Conservation (phyloP, 2,888 invertebrate genomes). For the Byasa hedistus region DNA sequence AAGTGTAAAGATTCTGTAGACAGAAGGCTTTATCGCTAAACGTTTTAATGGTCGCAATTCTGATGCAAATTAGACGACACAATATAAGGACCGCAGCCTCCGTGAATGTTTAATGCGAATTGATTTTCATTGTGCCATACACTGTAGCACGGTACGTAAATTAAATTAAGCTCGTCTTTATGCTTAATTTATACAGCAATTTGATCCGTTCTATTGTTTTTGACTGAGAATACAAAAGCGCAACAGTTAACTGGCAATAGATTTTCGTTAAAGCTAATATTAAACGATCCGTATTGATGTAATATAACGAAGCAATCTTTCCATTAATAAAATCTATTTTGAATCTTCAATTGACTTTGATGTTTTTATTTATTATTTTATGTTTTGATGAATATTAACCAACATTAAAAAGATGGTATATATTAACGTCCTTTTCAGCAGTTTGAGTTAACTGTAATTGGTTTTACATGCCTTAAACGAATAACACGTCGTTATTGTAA, state of each 20-base stretch:
- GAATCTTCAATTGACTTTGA: too few species aligned
- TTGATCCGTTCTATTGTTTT: constrained; percentile 15
- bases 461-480: too few species aligned
- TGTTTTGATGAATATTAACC: too few species aligned
- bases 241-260: background rate
- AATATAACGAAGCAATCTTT: background rate
- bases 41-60: constrained; percentile 26
- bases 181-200: constrained; percentile 17
- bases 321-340: too few species aligned
- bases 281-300: background rate
- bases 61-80: constrained; percentile 31
- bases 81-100: constrained; percentile 29
- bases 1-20: constrained; percentile 7
- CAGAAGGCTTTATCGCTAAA: constrained; percentile 24
- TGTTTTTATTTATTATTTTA: too few species aligned
- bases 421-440: too few species aligned
- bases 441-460: too few species aligned
- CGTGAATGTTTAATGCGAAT: constrained; percentile 30
- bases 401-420: too few species aligned
- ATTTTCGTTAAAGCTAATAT: background rate
- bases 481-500: too few species aligned
- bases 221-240: constrained; percentile 1
- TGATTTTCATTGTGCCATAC: constrained; percentile 29
- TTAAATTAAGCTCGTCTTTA: constrained; percentile 27
- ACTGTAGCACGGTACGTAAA: constrained; percentile 16